phyloP scores from a whole-genome alignment of 2,113 vertebrate genomes.

The Peromyscus californicus region DNA sequence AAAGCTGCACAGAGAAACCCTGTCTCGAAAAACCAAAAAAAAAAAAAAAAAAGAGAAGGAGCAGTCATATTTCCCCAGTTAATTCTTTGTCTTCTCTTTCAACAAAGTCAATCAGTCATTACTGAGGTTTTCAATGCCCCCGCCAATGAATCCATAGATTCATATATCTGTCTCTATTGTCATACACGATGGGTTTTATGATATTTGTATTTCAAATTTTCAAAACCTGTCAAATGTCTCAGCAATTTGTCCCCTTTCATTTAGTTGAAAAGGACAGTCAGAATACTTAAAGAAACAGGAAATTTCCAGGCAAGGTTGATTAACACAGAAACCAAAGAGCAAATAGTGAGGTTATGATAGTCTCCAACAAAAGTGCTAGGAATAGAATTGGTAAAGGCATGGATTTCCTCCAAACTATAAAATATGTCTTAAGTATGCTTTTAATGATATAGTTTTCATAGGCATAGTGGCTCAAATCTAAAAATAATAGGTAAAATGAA shows the following conservation, averaged over 20 bases:
- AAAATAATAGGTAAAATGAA: background rate
- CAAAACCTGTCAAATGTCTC: background rate
- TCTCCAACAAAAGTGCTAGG: background rate
- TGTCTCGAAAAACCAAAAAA: too few species aligned
- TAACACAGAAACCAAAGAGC: background rate
- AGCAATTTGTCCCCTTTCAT: background rate
- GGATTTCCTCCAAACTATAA: background rate
- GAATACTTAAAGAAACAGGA: background rate
- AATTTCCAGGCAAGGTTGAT: background rate
- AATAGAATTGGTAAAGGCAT: background rate
- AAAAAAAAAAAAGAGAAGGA: background rate
- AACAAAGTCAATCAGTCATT: background rate
- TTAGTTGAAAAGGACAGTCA: constrained; percentile 26
- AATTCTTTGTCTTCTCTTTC: constrained; percentile 42
- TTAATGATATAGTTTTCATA: background rate
- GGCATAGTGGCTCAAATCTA: background rate
- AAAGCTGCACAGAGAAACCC: too few species aligned
- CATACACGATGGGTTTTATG: background rate
- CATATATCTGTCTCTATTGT: background rate
- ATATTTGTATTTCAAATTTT: background rate
- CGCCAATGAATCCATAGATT: background rate
- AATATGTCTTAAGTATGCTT: background rate
- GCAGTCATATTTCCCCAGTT: background rate
- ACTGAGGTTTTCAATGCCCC: too few species aligned
- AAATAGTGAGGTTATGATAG: background rate